phyloP scores from a whole-genome alignment of 2,888 invertebrate genomes.

The Bhutanitis thaidina region DNA sequence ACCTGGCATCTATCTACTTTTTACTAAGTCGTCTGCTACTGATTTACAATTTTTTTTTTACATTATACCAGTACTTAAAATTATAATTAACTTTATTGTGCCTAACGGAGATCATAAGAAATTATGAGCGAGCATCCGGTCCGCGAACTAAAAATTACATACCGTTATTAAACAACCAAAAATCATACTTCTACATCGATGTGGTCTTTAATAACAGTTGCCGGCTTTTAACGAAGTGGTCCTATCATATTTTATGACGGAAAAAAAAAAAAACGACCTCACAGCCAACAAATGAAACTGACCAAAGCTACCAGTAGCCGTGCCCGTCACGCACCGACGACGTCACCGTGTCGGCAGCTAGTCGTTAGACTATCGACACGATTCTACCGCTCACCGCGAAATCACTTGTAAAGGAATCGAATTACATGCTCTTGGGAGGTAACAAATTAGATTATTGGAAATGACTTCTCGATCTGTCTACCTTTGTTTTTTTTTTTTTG shows the following conservation, averaged over 20 bases:
- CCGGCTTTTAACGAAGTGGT: too few species aligned
- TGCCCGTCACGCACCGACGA: constrained; percentile 8
- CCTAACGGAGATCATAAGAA: too few species aligned
- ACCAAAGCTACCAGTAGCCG: constrained; percentile 2
- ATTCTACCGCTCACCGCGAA: constrained; percentile 7
- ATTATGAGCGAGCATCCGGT: too few species aligned
- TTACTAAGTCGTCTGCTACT: too few species aligned
- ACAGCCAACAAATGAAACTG: constrained; percentile 6
- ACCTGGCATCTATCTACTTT: too few species aligned
- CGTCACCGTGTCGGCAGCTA: constrained; percentile 17
- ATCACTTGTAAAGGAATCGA: constrained; percentile 20
- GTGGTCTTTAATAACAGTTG: too few species aligned
- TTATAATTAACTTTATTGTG: too few species aligned
- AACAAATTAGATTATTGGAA: constrained; percentile 29
- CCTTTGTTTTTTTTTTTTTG: background rate
- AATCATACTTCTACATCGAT: too few species aligned
- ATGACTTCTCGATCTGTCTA: background rate
- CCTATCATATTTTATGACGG: background rate
- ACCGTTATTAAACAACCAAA: too few species aligned
- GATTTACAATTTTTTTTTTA: too few species aligned
- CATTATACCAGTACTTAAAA: too few species aligned
- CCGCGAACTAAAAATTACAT: too few species aligned
- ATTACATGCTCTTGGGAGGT: constrained; percentile 29
- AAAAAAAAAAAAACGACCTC: constrained; percentile 8
- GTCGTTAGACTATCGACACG: constrained; percentile 11